Base-by-base conservation (phyloP, 2,888 invertebrate genomes). In the Mythimna vitellina region DNA sequence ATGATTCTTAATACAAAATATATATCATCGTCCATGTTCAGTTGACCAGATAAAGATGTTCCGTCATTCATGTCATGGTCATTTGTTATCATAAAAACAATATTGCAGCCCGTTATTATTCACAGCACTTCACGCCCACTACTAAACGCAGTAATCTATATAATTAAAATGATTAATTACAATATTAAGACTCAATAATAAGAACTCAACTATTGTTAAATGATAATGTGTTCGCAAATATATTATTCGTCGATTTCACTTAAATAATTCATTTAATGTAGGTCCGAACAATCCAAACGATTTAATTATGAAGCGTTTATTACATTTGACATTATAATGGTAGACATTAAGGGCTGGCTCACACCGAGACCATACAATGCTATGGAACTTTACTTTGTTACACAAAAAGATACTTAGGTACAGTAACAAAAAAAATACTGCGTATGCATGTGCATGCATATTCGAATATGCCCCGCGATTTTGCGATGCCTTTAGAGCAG, bases 131-230 rank as follows among this genome's bases (percentile, higher is more conserved):
- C n/a, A 38, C 58, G 20, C 14, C 22, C 38, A 53, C 38, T 29
- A 66, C 49, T 51, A 49, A 66, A 58, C 22, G 42, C 53, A 49
- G 7, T 35, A 58, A 58, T 51, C 66, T 56, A 46, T 67, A 67
- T 78, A 82, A 78, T 82, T 58, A 51, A 51, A 67, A 57, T 70
- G 56, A 78, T 63, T 74, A 65, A 74, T 74, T 70, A 65, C 53
- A 53, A 38, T 53, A 62, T 62, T 70, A 68, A 35, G 42, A n/a
- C 51, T 58, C 65, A 68, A 68, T 73, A 82, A 78, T 67, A 70
- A 67, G 54, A 67, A 70, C 58, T 70, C 70, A 61, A 78, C 70
- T 67, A 78, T 22, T 10, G 25, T 10, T 64, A 35, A 80, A 73
- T 80, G 35, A 64, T 58, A 46, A 73, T 72, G 35, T 60, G 54